Evolutionary conservation across 2,888 invertebrate species (phyloP), one percentile per base, ranked within the genome.

Genomic region (Habroteleia sp.): DNA sequence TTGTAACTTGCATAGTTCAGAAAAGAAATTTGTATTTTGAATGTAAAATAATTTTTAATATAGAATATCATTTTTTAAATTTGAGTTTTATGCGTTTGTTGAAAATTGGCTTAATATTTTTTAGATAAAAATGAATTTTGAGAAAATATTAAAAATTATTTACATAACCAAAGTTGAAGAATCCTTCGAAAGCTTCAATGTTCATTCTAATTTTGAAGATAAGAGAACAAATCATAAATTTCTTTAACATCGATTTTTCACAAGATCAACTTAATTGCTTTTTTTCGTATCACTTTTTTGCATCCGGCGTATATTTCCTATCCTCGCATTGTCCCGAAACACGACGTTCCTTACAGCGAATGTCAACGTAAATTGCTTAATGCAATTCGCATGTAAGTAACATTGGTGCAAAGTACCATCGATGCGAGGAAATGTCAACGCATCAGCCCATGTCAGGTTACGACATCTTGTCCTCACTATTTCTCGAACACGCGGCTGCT

Each of bases 311-410:
- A 54, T 50, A 52, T 66, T 63, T 69, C 56, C 63, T 44, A 73
- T 65, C 5, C 17, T 29, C 33, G 31, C 50, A 56, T 71, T 48
- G 60, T 50, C 23, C 56, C 58, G 58, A 46, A 71, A 66, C 71
- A 58, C 63, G 52, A 62, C 65, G 54, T 63, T 63, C 48, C 74
- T 74, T 52, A 60, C 58, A 54, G 58, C 60, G 60, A 68, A 69
- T 56, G 74, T 60, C 74, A 73, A 60, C 72, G 48, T 68, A 69
- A 77, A 77, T 77, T 69, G 72, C 73, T 73, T 73, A 77, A 77
- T 77, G 77, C 77, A 77, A 69, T 77, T 77, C 69, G 54, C 73
- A 56, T 77, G 74, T 74, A 72, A 69, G 63, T 69, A 69, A 75
- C 71, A 71, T 65, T 65, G 56, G 71, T 48, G 75, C 62, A 56